phyloP scores from a whole-genome alignment of 2,113 vertebrate species.

The Boulengeromyrus knoepffleri region DNA sequence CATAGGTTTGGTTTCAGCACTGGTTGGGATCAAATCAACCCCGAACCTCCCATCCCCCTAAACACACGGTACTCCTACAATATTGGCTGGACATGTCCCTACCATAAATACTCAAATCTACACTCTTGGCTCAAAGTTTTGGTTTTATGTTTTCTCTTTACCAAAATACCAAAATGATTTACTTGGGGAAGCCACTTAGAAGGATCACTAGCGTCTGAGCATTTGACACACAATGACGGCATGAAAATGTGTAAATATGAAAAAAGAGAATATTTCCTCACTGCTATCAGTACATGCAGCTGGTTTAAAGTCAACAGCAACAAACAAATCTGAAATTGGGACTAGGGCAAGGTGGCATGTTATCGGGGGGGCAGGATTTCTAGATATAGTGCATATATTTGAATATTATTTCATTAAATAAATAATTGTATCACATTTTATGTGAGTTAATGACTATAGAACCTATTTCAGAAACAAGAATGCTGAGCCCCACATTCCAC shows the following conservation, averaged over 20 bases:
- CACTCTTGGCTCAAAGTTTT: constrained; percentile 18
- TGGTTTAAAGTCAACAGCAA: constrained; percentile 22
- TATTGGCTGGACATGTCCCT: neutral
- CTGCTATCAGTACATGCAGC: constrained; percentile 50
- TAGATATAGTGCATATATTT: neutral
- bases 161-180: constrained; percentile 43
- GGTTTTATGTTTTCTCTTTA: constrained; percentile 19
- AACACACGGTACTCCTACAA: neutral
- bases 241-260: constrained; percentile 14
- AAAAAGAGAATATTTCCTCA: constrained; percentile 26
- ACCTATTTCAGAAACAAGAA: neutral
- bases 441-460: neutral
- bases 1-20: neutral
- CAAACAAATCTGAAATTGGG: neutral
- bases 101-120: neutral
- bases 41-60: neutral
- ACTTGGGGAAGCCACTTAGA: constrained; percentile 48
- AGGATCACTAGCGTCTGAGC: constrained; percentile 39
- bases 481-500: neutral
- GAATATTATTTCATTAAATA: neutral
- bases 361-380: neutral
- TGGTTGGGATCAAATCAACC: neutral
- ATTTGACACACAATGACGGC: constrained; percentile 24
- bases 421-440: neutral
- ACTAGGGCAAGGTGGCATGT: neutral